Evolutionary conservation across 2,888 invertebrate genomes (phyloP).

Genomic region (Cetonia aurata): DNA sequence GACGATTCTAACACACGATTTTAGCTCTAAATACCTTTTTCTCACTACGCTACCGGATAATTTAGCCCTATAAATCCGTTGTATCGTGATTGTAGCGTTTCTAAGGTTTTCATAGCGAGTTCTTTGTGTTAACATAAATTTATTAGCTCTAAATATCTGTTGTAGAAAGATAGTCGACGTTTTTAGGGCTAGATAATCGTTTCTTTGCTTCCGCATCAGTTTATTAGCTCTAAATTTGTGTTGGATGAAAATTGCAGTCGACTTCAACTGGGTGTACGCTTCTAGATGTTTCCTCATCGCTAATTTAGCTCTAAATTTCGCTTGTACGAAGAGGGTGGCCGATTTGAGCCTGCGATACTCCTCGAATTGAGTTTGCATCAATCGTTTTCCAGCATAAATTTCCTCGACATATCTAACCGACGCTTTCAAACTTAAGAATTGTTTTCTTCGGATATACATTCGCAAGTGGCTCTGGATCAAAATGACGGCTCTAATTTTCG

Average conservation of each 20-base stretch:
- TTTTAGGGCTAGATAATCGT: constrained; percentile 64
- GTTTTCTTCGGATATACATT: constrained; percentile 50
- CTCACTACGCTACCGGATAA: constrained; percentile 60
- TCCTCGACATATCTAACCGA: constrained; percentile 40
- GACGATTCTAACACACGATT: background rate
- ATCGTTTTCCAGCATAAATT: constrained; percentile 36
- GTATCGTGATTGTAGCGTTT: constrained; percentile 60
- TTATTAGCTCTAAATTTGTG: constrained; percentile 67
- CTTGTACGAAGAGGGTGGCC: constrained; percentile 61
- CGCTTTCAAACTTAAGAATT: constrained; percentile 49
- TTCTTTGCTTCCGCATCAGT: constrained; percentile 63
- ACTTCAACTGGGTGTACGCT: constrained; percentile 51
- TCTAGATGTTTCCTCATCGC: constrained; percentile 32
- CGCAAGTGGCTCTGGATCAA: constrained; percentile 56
- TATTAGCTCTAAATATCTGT: constrained; percentile 54
- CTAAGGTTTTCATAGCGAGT: constrained; percentile 58
- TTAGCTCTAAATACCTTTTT: constrained; percentile 51
- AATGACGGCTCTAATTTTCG: constrained; percentile 52
- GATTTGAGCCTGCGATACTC: constrained; percentile 59
- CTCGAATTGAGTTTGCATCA: constrained; percentile 55
- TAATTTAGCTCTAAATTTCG: constrained; percentile 61
- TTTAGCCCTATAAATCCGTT: constrained; percentile 54
- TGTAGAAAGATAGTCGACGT: constrained; percentile 57
- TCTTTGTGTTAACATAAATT: constrained; percentile 59
- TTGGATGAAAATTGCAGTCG: constrained; percentile 68